phyloP scores from a whole-genome alignment of 2,113 vertebrate species.

The Gasterosteus aculeatus region DNA sequence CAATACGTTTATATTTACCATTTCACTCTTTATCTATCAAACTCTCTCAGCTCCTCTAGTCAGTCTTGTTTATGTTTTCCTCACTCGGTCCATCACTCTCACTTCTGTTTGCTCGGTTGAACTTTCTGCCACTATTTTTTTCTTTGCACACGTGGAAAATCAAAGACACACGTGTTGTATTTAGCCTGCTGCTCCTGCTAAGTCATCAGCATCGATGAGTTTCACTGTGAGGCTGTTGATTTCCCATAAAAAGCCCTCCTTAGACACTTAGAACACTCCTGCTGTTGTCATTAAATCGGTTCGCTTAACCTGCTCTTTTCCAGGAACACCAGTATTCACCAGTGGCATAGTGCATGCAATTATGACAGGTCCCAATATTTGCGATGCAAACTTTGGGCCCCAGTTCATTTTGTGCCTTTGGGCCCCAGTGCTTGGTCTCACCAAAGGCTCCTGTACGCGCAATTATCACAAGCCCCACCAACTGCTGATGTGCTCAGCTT shows the following conservation, averaged over 20 bases:
- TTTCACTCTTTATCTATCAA: constrained; percentile 45
- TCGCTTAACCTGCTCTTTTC: neutral
- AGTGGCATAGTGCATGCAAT: no score
- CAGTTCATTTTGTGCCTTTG: no score
- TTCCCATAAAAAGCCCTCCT: constrained; percentile 22
- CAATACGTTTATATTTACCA: constrained; percentile 10
- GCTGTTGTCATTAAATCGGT: constrained; percentile 4
- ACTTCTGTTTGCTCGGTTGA: constrained; percentile 34
- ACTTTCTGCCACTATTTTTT: constrained; percentile 2
- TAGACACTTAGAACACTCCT: constrained; percentile 6
- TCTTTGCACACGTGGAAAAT: constrained; percentile 16
- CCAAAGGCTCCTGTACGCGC: no score
- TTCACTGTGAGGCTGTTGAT: constrained; percentile 30
- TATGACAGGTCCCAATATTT: no score
- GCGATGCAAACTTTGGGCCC: no score
- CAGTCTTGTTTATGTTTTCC: constrained; percentile 19
- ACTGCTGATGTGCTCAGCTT: no score
- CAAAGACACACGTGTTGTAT: neutral
- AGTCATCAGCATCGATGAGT: constrained; percentile 35
- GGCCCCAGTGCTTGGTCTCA: no score
- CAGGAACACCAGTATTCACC: no score
- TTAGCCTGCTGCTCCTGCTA: constrained; percentile 12
- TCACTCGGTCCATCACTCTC: constrained; percentile 26
- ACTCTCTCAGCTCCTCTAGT: constrained; percentile 10
- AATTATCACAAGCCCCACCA: no score